Conservation (phyloP, 2,797 vertebrate species). For the Anisognathus igniventris region DNA sequence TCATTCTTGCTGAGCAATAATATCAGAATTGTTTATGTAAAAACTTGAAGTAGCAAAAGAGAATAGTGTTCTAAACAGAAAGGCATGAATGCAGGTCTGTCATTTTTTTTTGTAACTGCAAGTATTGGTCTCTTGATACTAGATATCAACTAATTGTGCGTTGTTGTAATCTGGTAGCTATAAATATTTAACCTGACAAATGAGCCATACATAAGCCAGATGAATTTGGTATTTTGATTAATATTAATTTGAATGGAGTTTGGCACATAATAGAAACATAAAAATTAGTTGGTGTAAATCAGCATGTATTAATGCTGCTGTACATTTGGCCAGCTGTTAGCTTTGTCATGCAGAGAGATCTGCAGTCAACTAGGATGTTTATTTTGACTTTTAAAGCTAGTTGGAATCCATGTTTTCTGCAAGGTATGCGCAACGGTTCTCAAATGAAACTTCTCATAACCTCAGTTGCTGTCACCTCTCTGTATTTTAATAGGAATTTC, state of each 20-base stretch:
- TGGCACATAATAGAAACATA: not conserved
- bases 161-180: not conserved
- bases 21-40: not conserved
- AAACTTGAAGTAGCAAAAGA: not conserved
- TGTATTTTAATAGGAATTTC: slow-evolving; percentile 42
- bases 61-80: not conserved
- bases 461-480: slow-evolving; percentile 23
- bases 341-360: not conserved
- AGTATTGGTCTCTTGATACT: not conserved
- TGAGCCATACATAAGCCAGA: not conserved
- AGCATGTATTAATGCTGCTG: not conserved
- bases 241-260: not conserved
- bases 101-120: not conserved
- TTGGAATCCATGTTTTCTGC: not conserved
- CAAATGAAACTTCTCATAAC: slow-evolving; percentile 2
- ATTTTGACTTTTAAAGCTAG: not conserved
- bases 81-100: not conserved
- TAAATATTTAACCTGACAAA: not conserved
- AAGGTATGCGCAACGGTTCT: not conserved
- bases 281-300: not conserved
- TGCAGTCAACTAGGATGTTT: not conserved
- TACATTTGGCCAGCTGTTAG: not conserved
- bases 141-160: not conserved
- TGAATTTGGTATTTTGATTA: not conserved
- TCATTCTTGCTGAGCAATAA: not conserved